Conservation (phyloP, 2,888 invertebrate genomes). For the Arctia plantaginis region DNA sequence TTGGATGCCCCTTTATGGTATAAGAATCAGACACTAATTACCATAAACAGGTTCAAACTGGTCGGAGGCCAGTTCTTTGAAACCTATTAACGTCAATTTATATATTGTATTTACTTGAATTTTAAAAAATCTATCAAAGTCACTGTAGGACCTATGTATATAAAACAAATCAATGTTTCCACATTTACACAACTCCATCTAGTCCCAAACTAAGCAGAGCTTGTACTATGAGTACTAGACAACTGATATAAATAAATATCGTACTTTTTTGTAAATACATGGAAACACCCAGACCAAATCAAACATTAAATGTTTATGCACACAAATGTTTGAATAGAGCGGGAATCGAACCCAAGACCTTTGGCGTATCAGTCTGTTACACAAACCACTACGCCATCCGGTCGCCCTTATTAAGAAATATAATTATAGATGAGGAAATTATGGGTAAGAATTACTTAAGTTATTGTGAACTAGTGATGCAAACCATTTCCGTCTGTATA, state of each 20-base stretch:
- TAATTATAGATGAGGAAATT: not conserved
- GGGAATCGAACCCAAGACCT: no score
- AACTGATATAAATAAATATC: no score
- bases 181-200: no score
- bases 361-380: no score
- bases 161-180: not conserved
- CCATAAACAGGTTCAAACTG: constrained; percentile 31
- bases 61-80: constrained; percentile 29
- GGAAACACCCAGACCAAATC: no score
- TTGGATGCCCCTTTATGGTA: constrained; percentile 34
- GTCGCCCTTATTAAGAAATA: not conserved
- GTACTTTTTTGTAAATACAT: no score
- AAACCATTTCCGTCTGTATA: not conserved
- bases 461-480: not conserved
- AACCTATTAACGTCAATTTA: constrained; percentile 23
- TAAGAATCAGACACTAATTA: constrained; percentile 31
- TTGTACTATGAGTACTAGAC: no score
- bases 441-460: not conserved
- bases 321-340: no score
- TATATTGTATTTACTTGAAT: not conserved
- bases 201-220: no score
- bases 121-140: not conserved
- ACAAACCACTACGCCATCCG: no score
- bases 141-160: not conserved
- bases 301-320: no score